Evolutionary conservation across 2,113 vertebrate species (phyloP), one percentile per base, ranked within the genome.

Genomic region (Shinisaurus crocodilurus): DNA sequence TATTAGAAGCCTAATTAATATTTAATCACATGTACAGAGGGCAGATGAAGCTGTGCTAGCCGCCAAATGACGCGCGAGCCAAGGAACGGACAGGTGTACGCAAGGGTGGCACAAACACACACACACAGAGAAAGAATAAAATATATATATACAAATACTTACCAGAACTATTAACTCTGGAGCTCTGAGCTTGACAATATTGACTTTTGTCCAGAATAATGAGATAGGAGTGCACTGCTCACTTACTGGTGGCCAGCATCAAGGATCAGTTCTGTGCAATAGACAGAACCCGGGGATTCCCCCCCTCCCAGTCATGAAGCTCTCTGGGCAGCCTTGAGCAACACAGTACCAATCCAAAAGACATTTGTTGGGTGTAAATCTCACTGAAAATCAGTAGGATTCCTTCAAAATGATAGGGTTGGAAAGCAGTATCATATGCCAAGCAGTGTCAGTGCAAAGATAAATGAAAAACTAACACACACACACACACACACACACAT

Each of bases 1-100:
- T 97, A 98, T 98, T 97, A 98, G 96, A 97, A 97, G 97, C 94
- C 97, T 98, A 97, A 97, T 98, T 98, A 98, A 98, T 98, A 98
- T 97, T 98, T 98, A 98, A 98, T 97, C 97, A 97, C 97, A 97
- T 74, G 48, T 96, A 95, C 93, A 97, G 91, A 96, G 95, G 96
- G 96, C 94, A 96, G 93, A 96, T 90, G 94, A 94, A 96, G 93
- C 94, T 95, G 88, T 72, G 90, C 91, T 92, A 92, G 95, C 86
- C 88, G 93, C 96, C 45, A 23, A 95, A 96, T 96, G 92, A 92
- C 91, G 93, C 90, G 86, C 93, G 93, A 96, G 95, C 91, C 94
- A 74, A 95, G 95, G 90, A 87, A 92, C 32, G 84, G 63, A 88
- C 94, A 93, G 89, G 92, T 95, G 88, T 81, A 86, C 80, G 2